Evolutionary conservation across 2,888 invertebrate genomes (phyloP), one percentile per base, ranked within the genome.

Genomic region (Habroteleia sp.): DNA sequence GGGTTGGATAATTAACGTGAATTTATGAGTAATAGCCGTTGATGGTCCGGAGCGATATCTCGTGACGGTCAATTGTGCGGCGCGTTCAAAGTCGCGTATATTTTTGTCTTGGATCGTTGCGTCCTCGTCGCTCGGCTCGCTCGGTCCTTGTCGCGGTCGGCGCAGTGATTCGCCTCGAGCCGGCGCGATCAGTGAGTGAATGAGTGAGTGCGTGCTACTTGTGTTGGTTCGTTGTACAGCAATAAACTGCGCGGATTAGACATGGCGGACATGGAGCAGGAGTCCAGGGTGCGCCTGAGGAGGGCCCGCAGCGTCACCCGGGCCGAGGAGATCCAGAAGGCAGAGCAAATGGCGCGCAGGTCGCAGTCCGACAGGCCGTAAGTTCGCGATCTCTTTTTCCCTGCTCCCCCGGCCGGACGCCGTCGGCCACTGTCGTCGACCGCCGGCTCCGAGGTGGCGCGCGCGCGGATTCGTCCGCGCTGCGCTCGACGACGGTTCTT

Each of bases 311-410:
- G 96, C 90, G 95, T 95, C 25, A 95, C 96, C 3, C 92, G 94
- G 75, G 96, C 96, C 17, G 96, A 97, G 89, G 95, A 96, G 89
- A 96, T 96, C 75, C 92, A 93, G 76, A 93, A 93, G 82, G 93
- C 94, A 79, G 96, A 96, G 89, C 92, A 93, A 81, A 93, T 93
- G 89, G 93, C 93, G 42, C 91, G 97, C 76, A 93, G 91, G 87
- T 91, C 92, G 13, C 96, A 97, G 84, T 93, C 94, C 8, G 97
- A 97, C 90, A 94, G 93, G 90, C 96, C 97, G 97, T 97, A 90
- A 93, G 94, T 91, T 33, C 14, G 23, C 13, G 4, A 33, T 3
- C 13, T n/a, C n/a, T n/a, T n/a, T n/a, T n/a, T n/a, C n/a, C 33
- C 4, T 20, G 20, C 20, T 2, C 20, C 2, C 20, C 20, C 20